Percentiles rank a stretch among this genome's conserved stretches.
phyloP scores from a whole-genome alignment of 2,888 invertebrate species.

The Agrotis exclamationis region DNA sequence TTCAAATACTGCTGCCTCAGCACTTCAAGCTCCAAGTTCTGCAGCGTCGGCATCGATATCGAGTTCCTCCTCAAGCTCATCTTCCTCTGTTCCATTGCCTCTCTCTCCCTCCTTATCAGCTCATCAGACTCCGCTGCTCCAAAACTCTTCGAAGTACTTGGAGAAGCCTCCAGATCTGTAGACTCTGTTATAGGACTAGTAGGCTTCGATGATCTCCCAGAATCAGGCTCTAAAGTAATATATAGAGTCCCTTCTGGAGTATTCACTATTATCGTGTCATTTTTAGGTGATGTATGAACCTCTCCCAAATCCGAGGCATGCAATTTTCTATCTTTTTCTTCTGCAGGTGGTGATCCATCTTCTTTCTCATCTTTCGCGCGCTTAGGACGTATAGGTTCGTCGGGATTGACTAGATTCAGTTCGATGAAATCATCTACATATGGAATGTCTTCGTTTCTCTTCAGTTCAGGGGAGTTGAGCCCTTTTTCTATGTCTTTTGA shows the following conservation, averaged over 20 bases:
- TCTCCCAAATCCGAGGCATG: conserved; percentile 83
- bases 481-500: conserved; percentile 78
- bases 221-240: conserved; percentile 85
- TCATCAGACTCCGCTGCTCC: conserved; percentile 79
- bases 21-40: conserved; percentile 92
- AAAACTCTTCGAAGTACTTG: conserved; percentile 77
- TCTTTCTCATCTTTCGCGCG: conserved; percentile 72
- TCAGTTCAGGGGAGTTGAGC: conserved; percentile 84
- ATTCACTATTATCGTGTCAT: conserved; percentile 87
- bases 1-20: conserved; percentile 85
- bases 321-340: conserved; percentile 70
- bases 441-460: conserved; percentile 73
- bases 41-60: conserved; percentile 94
- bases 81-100: conserved; percentile 74
- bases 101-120: conserved; percentile 78
- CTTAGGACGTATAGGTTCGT: conserved; percentile 75
- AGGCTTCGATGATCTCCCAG: conserved; percentile 65
- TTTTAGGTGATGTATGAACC: conserved; percentile 81
- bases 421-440: conserved; percentile 81
- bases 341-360: conserved; percentile 49
- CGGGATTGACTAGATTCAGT: conserved; percentile 70
- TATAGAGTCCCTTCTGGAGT: conserved; percentile 88
- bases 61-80: conserved; percentile 92
- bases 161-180: conserved; percentile 74
- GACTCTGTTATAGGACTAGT: conserved; percentile 71